Evolutionary conservation across 2,888 invertebrate genomes (phyloP), one percentile per base, ranked within the genome.

Genomic region (Listrodromus nycthemerus): DNA sequence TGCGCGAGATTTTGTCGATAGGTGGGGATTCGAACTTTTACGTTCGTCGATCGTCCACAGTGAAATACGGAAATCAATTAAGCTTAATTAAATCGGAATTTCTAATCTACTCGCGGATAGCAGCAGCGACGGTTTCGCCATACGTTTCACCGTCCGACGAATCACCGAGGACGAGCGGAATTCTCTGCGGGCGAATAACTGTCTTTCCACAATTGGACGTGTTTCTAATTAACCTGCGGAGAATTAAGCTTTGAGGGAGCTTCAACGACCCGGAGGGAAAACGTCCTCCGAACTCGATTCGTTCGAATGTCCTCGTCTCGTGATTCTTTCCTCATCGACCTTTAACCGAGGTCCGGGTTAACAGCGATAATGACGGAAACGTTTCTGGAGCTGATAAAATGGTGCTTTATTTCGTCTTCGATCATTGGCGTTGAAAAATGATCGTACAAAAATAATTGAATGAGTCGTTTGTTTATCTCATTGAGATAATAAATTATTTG

Each of bases 11-110:
- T 50, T 50, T 19, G n/a, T 19, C 19, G 50, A 50, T n/a, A 50
- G 19, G n/a, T 27, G 1, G 58, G 24, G 58, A 21, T 2, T n/a
- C 19, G 50, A 61, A 55, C 55, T 55, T 55, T 55, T 24, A n/a
- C 58, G 16, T 30, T 61, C 58, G 27, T n/a, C 16, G 7, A 24
- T 61, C 58, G 58, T 16, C 58, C 58, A 13, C 10, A 61, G 30
- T 61, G 27, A 27, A 30, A 30, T 61, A 30, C 30, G 58, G 30
- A 61, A 61, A 61, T 61, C 58, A 61, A 61, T 61, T 61, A 61
- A 16, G 58, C 58, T 61, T 61, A 61, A 61, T 61, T 61, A 27
- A 61, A 61, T 30, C 16, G 30, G 58, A 61, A 61, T 61, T 61
- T 61, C 58, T 61, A 61, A 61, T 61, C 58, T 13, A 30, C 27